Base-by-base conservation (phyloP, 2,113 vertebrate genomes). In the Ptilorrhoa leucosticta region DNA sequence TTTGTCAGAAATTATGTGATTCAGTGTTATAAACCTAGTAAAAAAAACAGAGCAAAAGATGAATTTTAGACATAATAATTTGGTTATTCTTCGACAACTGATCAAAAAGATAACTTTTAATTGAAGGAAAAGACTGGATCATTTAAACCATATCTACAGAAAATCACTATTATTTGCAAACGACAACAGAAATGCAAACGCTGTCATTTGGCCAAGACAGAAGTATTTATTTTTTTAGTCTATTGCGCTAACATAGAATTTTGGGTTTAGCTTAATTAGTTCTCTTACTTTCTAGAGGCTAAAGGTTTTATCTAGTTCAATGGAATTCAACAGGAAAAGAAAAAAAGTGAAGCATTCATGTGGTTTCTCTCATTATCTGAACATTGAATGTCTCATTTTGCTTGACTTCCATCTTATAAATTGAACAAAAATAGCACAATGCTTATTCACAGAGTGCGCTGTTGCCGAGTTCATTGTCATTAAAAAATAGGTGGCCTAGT, bases 401-500 rank as follows among this genome's bases (percentile, higher is more conserved):
- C 33, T 66, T 77, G 44, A 73, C 50, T 94, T 83, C 71, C 47
- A 53, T 48, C 40, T 70, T 71, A 77, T 50, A 96, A 93, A 90
- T 35, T 5, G 15, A 85, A 90, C 18, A 86, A 90, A 95, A 96
- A 94, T 87, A 96, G 61, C 73, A 87, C 31, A 72, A 33, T 56
- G 5, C 42, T 91, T 91, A 85, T 48, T 70, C 63, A 54, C 2
- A 5, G 57, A 79, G 27, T 3, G 0, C 80, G 63, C 35, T 83
- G 82, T 83, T 86, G 42, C 39, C 0, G 1, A 69, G 21, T 65
- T 93, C 45, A 75, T 83, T 90, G 68, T 95, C 31, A 91, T 89
- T 90, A 92, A 66, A 88, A 97, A 93, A 96, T 85, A 93, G 17
- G n/a, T 90, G 87, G 66, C 90, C 82, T 95, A 95, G 78, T 91